phyloP scores from a whole-genome alignment of 2,797 vertebrate species.

The Halcyon leucocephala region DNA sequence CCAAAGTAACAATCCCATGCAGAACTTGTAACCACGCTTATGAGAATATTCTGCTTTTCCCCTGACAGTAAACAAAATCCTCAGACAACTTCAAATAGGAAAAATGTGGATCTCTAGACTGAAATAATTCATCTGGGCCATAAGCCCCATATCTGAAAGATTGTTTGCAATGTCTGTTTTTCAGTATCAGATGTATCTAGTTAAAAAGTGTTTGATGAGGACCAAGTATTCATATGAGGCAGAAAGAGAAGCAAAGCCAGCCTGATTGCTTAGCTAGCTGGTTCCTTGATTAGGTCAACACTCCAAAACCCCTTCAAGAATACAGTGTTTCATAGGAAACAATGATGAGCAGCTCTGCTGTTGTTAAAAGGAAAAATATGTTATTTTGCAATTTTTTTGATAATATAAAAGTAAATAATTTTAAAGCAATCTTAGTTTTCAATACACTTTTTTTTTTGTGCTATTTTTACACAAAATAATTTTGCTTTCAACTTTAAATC shows the following conservation, averaged over 20 bases:
- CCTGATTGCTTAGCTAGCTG: background rate
- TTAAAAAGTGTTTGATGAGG: background rate
- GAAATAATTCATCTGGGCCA: background rate
- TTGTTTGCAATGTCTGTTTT: background rate
- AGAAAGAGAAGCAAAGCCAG: background rate
- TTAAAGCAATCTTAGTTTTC: background rate
- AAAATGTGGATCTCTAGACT: background rate
- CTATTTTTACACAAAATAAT: background rate
- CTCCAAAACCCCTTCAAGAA: background rate
- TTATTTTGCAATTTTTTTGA: background rate
- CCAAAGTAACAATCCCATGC: background rate
- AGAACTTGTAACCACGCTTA: background rate
- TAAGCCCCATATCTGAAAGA: background rate
- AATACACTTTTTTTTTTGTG: background rate
- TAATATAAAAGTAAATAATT: background rate
- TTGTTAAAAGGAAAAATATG: background rate
- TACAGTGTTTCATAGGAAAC: background rate
- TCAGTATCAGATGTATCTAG: background rate
- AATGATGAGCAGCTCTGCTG: background rate
- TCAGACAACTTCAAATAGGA: background rate
- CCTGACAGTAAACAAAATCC: background rate
- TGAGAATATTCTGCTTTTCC: background rate
- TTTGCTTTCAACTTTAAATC: background rate
- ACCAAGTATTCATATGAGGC: background rate
- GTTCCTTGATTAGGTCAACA: slow-evolving; percentile 4